A percentile compares a stretch with the other conserved stretches of the same genome.
phyloP scores from a whole-genome alignment of 2,113 vertebrate species.

The Ailurus styani region DNA sequence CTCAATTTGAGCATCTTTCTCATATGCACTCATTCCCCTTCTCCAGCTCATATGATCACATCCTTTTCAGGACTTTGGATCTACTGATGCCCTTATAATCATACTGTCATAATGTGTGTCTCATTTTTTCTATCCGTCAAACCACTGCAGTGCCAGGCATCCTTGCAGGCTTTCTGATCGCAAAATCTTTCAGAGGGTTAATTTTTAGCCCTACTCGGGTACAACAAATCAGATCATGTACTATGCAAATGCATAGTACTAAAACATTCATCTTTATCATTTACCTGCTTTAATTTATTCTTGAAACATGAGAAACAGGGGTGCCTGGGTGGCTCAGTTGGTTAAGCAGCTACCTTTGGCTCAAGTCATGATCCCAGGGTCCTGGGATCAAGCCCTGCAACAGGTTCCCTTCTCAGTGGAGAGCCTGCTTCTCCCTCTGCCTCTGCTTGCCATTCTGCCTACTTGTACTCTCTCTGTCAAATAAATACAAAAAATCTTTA shows the following conservation, averaged over 20 bases:
- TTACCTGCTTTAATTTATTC: constrained; percentile 27
- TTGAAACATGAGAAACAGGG: neutral
- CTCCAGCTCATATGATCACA: neutral
- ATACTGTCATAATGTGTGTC: neutral
- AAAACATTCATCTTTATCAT: constrained; percentile 25
- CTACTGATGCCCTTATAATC: neutral
- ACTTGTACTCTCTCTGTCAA: too few relatives aligned
- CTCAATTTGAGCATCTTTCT: constrained; percentile 15
- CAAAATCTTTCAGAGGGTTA: neutral
- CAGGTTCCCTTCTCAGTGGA: too few relatives aligned
- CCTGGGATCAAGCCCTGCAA: too few relatives aligned
- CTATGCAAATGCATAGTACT: neutral
- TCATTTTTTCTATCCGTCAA: constrained; percentile 23
- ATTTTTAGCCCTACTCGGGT: neutral
- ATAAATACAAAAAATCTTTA: too few relatives aligned
- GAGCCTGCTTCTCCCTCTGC: too few relatives aligned
- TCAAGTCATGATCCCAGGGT: too few relatives aligned
- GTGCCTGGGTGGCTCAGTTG: too few relatives aligned
- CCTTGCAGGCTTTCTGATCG: neutral
- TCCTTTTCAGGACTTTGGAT: neutral
- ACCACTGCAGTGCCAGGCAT: neutral
- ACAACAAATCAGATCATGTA: constrained; percentile 1
- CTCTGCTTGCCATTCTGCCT: too few relatives aligned
- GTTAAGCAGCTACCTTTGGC: too few relatives aligned
- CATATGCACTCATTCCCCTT: neutral